Percentiles rank a stretch among this genome's conserved stretches.
Conservation (phyloP, 2,888 invertebrate genomes). For the Chydorus sphaericus region DNA sequence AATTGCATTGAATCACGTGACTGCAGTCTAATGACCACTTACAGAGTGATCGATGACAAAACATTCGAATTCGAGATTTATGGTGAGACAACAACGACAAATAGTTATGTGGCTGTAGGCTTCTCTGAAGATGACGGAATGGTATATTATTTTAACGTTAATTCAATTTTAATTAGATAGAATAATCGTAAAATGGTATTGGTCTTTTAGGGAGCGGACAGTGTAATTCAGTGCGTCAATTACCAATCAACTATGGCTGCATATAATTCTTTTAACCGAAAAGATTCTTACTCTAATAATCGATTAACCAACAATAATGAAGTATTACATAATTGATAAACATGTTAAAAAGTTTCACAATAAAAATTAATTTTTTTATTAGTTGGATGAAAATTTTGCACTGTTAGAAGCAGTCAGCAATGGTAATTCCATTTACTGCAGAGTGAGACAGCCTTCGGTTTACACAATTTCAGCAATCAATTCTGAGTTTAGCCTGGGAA, state of each 20-base stretch:
- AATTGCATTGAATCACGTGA: neutral
- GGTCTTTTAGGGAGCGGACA: constrained; percentile 6
- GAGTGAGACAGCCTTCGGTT: neutral
- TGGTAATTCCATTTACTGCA: constrained; percentile 11
- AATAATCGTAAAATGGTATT: neutral
- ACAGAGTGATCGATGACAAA: neutral
- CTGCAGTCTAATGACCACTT: neutral
- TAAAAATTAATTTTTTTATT: neutral
- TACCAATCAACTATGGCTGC: neutral
- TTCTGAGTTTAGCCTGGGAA: too few species aligned
- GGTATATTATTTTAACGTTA: neutral
- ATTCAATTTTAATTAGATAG: neutral
- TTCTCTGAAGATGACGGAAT: neutral
- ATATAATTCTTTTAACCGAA: neutral
- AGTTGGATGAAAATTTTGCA: neutral
- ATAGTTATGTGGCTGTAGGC: neutral
- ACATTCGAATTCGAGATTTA: neutral
- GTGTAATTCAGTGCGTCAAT: constrained; percentile 10
- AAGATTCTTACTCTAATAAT: too few species aligned
- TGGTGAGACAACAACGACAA: neutral
- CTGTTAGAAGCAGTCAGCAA: neutral
- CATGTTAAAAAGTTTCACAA: too few species aligned
- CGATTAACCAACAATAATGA: too few species aligned
- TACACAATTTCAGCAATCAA: too few species aligned
- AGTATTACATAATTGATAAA: too few species aligned